These are phyloP conservation scores for Abrostola tripartita DNA, from an alignment of 2,888 invertebrate species.

Conservation along the genomic window DNA sequence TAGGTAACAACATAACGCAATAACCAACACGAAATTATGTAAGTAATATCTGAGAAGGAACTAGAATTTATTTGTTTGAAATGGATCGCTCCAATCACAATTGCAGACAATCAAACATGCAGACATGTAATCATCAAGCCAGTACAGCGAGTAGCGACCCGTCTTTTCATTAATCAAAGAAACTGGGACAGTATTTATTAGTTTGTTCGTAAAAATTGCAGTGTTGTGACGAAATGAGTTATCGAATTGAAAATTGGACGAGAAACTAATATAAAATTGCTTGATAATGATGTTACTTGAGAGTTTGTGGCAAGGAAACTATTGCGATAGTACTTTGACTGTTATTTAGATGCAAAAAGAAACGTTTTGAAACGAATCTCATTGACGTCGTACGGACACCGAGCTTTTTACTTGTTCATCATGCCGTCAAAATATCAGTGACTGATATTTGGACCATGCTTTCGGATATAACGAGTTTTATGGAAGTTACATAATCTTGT, in stretches of 20 bases:
- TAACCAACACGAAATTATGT: constrained; percentile 68
- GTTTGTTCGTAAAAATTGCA: constrained; percentile 48
- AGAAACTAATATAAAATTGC: constrained; percentile 44
- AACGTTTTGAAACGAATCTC: not conserved
- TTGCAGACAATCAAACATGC: constrained; percentile 43
- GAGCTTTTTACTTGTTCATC: too few relatives aligned
- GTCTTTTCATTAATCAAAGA: constrained; percentile 76
- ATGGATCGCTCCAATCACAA: constrained; percentile 57
- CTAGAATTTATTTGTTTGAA: constrained; percentile 59
- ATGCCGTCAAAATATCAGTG: too few relatives aligned
- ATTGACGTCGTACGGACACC: too few relatives aligned
- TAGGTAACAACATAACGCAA: constrained; percentile 60
- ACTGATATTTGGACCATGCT: too few relatives aligned
- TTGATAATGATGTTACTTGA: constrained; percentile 24
- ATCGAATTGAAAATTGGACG: constrained; percentile 46
- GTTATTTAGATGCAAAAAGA: not conserved
- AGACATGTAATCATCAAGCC: constrained; percentile 61
- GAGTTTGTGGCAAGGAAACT: constrained; percentile 14
- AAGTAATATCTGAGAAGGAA: constrained; percentile 67
- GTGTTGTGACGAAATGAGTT: constrained; percentile 47
- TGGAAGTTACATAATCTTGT: too few relatives aligned
- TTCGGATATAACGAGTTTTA: too few relatives aligned
- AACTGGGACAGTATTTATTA: constrained; percentile 67
- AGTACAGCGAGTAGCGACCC: constrained; percentile 58
- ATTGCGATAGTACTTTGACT: not conserved